Evolutionary conservation across 2,113 vertebrate genomes (phyloP), one percentile per base, ranked within the genome.

Genomic region (Penelope pileata): DNA sequence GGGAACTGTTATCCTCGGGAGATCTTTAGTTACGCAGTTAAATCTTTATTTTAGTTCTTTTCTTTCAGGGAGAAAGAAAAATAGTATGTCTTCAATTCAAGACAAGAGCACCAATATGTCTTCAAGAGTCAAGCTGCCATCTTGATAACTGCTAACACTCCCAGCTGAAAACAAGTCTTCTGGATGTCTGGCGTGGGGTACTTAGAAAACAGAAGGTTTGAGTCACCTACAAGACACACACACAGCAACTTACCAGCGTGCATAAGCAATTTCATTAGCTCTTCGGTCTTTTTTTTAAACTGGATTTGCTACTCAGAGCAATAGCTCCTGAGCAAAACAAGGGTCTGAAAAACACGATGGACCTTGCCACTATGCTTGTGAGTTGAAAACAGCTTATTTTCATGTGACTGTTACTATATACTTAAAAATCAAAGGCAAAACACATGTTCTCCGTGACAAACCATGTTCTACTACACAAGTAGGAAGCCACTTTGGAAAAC

Each of bases 381-480:
- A 77, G 14, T 2, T 48, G 24, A 15, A 26, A 83, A 34, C 10
- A 63, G 2, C 17, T 43, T 40, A 66, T 56, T 84, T 58, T 81
- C 27, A 87, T 54, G 16, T 45, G 43, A 50, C 21, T 27, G 14
- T 68, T 90, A 45, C 23, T 22, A 43, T 16, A 60, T 1, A 8
- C 21, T 77, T 6, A 51, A 90, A 90, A 68, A 40, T 29, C 16
- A 40, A 8, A 26, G 26, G 60, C 60, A 40, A 32, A 43, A 45
- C 29, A 66, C 30, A 24, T 7, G 30, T 10, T 79, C 34, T 68
- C 48, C 59, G 38, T 50, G 32, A 68, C 50, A 6, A 67, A 40
- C 16, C 1, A 2, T 51, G 24, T 83, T 12, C 3, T 26, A 34
- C 1, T 23, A 47, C 12, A 51, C 3, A 40, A 86, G 26, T 1